Percentiles rank a stretch among this genome's conserved stretches.
These are phyloP conservation scores for Mustelus asterias DNA, from an alignment of 2,113 vertebrate species.

Conservation along the genomic window DNA sequence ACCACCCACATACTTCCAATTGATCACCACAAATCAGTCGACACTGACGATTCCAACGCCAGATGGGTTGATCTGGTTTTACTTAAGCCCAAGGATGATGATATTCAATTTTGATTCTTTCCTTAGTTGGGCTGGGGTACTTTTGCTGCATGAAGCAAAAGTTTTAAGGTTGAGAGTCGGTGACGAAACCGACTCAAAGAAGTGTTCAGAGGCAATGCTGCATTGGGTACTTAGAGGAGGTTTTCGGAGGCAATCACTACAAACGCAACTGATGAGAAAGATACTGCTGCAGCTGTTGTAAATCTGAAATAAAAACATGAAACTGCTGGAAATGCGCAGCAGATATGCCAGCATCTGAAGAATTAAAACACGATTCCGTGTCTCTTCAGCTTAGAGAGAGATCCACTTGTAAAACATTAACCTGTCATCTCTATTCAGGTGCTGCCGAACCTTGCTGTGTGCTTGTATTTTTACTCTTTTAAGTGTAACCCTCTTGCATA, in stretches of 20 bases:
- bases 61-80: neutral
- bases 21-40: neutral
- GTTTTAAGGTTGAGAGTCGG: neutral
- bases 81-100: neutral
- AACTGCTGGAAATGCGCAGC: neutral
- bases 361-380: neutral
- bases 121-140: neutral
- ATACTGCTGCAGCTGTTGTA: neutral
- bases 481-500: slow-evolving; percentile 21
- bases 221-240: neutral
- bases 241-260: neutral
- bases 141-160: neutral
- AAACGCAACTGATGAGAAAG: neutral
- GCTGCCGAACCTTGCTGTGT: neutral
- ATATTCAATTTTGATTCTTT: neutral
- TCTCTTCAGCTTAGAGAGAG: neutral
- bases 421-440: neutral
- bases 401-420: neutral
- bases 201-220: neutral
- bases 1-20: neutral
- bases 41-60: neutral
- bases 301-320: neutral
- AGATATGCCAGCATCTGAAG: neutral
- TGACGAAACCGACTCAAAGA: neutral
- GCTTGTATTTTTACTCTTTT: slow-evolving; percentile 13